Evolutionary conservation across 1,140 invertebrate genomes (phyloP), one percentile per base, ranked within the genome.

Genomic region (Thaumatotibia leucotreta): DNA sequence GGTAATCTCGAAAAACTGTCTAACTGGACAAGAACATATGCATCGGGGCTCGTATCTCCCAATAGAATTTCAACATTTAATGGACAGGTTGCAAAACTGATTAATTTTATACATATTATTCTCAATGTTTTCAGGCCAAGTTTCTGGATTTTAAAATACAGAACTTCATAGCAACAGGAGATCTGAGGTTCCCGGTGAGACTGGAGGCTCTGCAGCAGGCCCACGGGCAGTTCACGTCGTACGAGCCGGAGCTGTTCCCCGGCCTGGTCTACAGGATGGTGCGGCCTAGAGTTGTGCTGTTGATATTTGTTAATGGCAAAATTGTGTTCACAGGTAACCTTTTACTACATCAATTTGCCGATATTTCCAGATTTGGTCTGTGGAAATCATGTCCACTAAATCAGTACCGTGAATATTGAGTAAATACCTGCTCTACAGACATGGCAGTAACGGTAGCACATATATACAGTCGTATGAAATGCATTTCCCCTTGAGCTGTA

Each of bases 231-330:
- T 99, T 99, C 91, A 96, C 96, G 82, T 97, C 96, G 66, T 97
- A 97, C 77, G 96, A 97, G 86, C 96, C 96, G 11, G 96, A 97
- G 90, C 87, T 99, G 61, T 99, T 99, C 92, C 98, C 99, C 50
- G 98, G 98, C 23, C 93, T 99, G 32, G 99, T 99, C 66, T 99
- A 99, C 89, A 93, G 99, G 78, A 98, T 99, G 97, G 96, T 99
- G 14, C 96, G 97, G 76, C 99, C 99, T 5, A 94, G 97, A 78
- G 96, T 99, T 65, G 98, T 99, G 0, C 91, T 99, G 23, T 92
- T 99, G 0, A 99, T 99, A 89, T 99, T 99, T 93, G 98, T 99
- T 0, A 99, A 98, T 91, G 98, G 98, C 63, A 99, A 99, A 94
- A 95, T 99, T 69, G 97, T 99, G 1, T 94, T 99, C 62, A 99